These are phyloP conservation scores for Alviniconcha marisindica DNA, from an alignment of 1,140 invertebrate genomes.

Conservation along the genomic window DNA sequence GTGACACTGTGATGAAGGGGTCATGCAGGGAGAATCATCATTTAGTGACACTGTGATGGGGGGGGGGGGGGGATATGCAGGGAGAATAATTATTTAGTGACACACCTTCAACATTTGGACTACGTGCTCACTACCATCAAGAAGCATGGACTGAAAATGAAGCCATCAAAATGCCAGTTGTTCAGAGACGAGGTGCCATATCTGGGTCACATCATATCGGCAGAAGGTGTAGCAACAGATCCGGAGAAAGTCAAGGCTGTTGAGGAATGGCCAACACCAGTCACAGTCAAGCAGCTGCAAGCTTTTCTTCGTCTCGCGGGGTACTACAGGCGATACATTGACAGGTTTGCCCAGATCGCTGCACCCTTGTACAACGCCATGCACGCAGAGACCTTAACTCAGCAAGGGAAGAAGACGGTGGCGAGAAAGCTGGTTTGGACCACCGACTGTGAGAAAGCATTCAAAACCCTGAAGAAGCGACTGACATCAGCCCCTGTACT, in stretches of 20 bases:
- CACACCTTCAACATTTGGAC: constrained; percentile 44
- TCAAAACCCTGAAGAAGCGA: constrained; percentile 6
- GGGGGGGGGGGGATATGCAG: no score
- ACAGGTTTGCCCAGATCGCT: constrained; percentile 62
- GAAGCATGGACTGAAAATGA: constrained; percentile 49
- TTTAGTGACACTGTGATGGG: no score
- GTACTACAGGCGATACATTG: constrained; percentile 74
- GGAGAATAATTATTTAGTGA: no score
- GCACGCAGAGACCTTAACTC: neutral
- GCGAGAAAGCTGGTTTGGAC: neutral
- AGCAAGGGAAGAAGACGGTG: neutral
- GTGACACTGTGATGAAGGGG: no score
- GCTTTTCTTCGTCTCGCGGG: constrained; percentile 76
- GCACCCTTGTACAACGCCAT: constrained; percentile 56
- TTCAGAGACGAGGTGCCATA: constrained; percentile 22
- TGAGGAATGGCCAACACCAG: constrained; percentile 53
- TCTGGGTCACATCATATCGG: constrained; percentile 39
- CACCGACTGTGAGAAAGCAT: neutral
- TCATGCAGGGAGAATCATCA: no score
- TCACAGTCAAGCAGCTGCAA: constrained; percentile 69
- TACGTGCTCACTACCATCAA: constrained; percentile 53
- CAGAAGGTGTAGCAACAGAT: constrained; percentile 65
- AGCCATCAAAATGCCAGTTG: constrained; percentile 49
- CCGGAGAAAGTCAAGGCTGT: constrained; percentile 74
- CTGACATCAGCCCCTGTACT: constrained; percentile 46